These are phyloP conservation scores for Pollimyrus isidori DNA, from an alignment of 2,113 vertebrate species.

Conservation along the genomic window DNA sequence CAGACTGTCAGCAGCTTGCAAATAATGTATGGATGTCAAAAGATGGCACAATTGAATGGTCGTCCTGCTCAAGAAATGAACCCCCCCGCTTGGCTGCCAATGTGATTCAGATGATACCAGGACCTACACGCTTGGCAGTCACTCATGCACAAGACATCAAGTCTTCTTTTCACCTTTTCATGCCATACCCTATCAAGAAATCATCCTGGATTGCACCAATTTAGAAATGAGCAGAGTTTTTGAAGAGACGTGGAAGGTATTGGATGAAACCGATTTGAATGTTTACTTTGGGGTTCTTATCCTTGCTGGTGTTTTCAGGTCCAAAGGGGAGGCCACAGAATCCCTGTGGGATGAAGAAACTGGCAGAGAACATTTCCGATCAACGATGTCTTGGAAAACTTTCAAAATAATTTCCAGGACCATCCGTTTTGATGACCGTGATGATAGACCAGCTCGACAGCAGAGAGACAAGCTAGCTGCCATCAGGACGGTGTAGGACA, in stretches of 20 bases:
- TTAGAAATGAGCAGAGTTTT: slow-evolving; percentile 22
- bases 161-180: slow-evolving; percentile 22
- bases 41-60: too few relatives aligned
- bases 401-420: slow-evolving; percentile 15
- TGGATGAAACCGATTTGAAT: slow-evolving; percentile 26
- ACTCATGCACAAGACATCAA: slow-evolving; percentile 26
- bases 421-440: neutral
- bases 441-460: slow-evolving; percentile 4
- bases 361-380: slow-evolving; percentile 22
- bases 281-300: slow-evolving; percentile 12
- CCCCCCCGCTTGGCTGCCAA: too few relatives aligned
- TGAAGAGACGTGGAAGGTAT: slow-evolving; percentile 24
- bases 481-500: slow-evolving; percentile 21
- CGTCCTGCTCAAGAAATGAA: too few relatives aligned
- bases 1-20: too few relatives aligned
- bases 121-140: slow-evolving; percentile 21
- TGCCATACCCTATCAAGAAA: slow-evolving; percentile 19
- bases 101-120: slow-evolving; percentile 20
- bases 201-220: slow-evolving; percentile 28
- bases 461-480: slow-evolving; percentile 23
- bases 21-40: too few relatives aligned
- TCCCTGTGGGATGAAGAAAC: slow-evolving; percentile 30
- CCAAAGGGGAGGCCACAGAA: slow-evolving; percentile 27
- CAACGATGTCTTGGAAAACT: slow-evolving; percentile 19
- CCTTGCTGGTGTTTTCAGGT: slow-evolving; percentile 30